Conservation (phyloP, 2,888 invertebrate genomes). For the Drosophila borealis region DNA sequence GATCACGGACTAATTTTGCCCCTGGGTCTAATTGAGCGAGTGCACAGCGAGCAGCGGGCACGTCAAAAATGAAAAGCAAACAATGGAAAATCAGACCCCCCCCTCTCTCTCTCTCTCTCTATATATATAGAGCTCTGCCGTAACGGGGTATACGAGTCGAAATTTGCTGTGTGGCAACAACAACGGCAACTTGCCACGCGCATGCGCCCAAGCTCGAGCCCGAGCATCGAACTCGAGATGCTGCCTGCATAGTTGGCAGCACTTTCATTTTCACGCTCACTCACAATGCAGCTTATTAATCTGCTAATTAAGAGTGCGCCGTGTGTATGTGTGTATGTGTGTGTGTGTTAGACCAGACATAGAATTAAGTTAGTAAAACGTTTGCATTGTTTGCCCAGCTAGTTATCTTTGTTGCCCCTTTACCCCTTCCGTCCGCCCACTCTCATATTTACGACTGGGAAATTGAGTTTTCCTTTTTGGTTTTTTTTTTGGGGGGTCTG, state of each 20-base stretch:
- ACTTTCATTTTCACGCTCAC: slow-evolving; percentile 78
- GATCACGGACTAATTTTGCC: slow-evolving; percentile 65
- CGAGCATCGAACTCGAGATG: slow-evolving; percentile 45
- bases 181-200: slow-evolving; percentile 77
- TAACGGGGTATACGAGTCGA: slow-evolving; percentile 46
- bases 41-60: slow-evolving; percentile 39
- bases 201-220: slow-evolving; percentile 26
- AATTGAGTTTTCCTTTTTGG: slow-evolving; percentile 21
- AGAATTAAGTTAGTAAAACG: slow-evolving; percentile 77
- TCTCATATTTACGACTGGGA: slow-evolving; percentile 34
- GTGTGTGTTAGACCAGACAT: slow-evolving; percentile 38
- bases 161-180: slow-evolving; percentile 55
- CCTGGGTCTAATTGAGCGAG: slow-evolving; percentile 64
- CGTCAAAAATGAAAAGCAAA: slow-evolving; percentile 79
- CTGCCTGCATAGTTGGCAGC: slow-evolving; percentile 36
- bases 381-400: slow-evolving; percentile 59
- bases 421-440: no score
- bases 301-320: slow-evolving; percentile 62
- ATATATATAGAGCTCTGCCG: slow-evolving; percentile 6
- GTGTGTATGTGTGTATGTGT: slow-evolving; percentile 19
- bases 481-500: slow-evolving; percentile 15
- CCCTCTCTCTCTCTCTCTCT: not conserved
- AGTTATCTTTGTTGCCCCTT: slow-evolving; percentile 16
- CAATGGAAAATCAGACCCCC: slow-evolving; percentile 60
- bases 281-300: slow-evolving; percentile 74